A percentile compares a stretch with the other conserved stretches of the same genome.
Conservation (phyloP, 2,888 invertebrate species). For the Cephus rjabovi region DNA sequence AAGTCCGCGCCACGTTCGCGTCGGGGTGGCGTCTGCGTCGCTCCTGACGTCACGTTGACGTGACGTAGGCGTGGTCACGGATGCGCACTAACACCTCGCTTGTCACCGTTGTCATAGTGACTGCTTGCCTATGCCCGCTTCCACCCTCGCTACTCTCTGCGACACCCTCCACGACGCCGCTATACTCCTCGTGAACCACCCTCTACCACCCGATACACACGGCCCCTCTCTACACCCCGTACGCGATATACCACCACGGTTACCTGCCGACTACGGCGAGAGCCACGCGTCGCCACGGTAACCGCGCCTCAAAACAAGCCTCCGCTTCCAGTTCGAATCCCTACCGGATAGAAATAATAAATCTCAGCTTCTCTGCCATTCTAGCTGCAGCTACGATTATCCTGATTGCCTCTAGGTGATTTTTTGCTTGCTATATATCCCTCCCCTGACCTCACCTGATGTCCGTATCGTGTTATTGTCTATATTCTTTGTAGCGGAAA, state of each 20-base stretch:
- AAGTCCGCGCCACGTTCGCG: constrained; percentile 49
- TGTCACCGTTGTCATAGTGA: constrained; percentile 64
- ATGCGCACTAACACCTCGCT: constrained; percentile 65
- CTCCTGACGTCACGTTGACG: constrained; percentile 59
- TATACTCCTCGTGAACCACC: neutral
- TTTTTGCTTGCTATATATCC: neutral
- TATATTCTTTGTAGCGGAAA: too few species aligned
- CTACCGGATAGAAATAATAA: constrained; percentile 10
- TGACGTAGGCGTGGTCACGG: constrained; percentile 67
- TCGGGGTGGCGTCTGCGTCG: constrained; percentile 50
- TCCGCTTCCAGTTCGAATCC: constrained; percentile 49
- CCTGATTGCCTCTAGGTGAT: neutral
- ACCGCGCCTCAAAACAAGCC: constrained; percentile 50
- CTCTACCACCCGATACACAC: constrained; percentile 10
- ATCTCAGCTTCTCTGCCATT: neutral
- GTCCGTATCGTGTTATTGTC: too few species aligned
- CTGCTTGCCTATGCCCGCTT: constrained; percentile 59
- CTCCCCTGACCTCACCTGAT: too few species aligned
- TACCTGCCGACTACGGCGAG: constrained; percentile 24
- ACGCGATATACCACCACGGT: constrained; percentile 18
- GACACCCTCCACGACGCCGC: constrained; percentile 29
- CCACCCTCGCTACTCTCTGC: constrained; percentile 48
- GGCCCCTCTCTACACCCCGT: constrained; percentile 19
- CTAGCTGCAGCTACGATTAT: neutral
- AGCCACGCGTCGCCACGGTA: constrained; percentile 46